Conservation (phyloP, 2,113 vertebrate genomes). For the Danionella cerebrum region DNA sequence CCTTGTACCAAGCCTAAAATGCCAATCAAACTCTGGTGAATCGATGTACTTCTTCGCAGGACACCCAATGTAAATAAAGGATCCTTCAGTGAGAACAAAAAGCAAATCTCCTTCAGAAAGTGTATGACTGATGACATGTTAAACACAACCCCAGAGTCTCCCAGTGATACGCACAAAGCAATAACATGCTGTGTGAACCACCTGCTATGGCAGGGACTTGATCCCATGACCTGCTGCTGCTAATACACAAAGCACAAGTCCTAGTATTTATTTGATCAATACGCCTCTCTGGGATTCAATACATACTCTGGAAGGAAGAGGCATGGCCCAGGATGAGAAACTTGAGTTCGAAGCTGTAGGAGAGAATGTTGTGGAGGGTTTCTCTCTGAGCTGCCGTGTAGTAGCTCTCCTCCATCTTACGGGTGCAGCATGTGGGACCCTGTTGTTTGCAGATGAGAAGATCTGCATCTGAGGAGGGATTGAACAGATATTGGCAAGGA, state of each 20-base stretch:
- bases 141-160: not conserved
- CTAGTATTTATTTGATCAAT: not conserved
- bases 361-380: conserved; percentile 73
- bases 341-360: conserved; percentile 80
- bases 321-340: conserved; percentile 74
- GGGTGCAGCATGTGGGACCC: conserved; percentile 82
- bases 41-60: not conserved
- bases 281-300: not conserved
- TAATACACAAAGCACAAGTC: not conserved
- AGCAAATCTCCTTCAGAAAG: not conserved
- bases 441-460: conserved; percentile 80
- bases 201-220: not conserved
- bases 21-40: not conserved
- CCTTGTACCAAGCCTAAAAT: not conserved
- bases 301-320: conserved; percentile 76
- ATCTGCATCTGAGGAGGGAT: conserved; percentile 66
- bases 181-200: not conserved
- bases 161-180: not conserved
- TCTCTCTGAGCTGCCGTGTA: conserved; percentile 75
- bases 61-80: not conserved
- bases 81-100: not conserved
- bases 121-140: not conserved
- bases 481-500: not conserved
- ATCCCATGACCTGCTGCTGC: not conserved
- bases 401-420: conserved; percentile 88